A percentile compares a stretch with the other conserved stretches of the same genome.
These are phyloP conservation scores for Hephaestus fuliginosus DNA, from an alignment of 2,797 vertebrate genomes.

Conservation along the genomic window DNA sequence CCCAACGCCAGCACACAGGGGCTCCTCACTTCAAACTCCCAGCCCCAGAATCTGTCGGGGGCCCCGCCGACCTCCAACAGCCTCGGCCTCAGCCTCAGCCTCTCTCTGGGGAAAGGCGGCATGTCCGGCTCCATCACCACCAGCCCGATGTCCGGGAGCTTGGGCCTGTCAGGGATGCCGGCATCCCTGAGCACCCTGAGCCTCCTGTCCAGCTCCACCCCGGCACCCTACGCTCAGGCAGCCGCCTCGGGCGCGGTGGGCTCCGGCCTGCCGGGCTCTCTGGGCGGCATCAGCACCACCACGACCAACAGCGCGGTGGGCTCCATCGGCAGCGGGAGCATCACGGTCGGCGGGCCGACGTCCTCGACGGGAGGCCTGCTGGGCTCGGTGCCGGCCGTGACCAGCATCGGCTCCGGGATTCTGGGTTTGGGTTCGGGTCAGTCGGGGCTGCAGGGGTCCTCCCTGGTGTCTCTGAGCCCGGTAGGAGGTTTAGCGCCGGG, in stretches of 20 bases:
- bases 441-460: slow-evolving; percentile 61
- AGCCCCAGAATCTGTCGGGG: slow-evolving; percentile 55
- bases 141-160: slow-evolving; percentile 73
- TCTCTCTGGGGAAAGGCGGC: slow-evolving; percentile 74
- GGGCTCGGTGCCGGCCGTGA: slow-evolving; percentile 69
- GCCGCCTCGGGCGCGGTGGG: slow-evolving; percentile 78
- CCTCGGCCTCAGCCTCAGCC: slow-evolving; percentile 77
- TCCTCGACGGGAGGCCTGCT: slow-evolving; percentile 73
- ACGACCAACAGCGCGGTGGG: slow-evolving; percentile 45
- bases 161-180: slow-evolving; percentile 84
- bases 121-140: slow-evolving; percentile 50
- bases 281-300: slow-evolving; percentile 69
- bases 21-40: slow-evolving; percentile 73
- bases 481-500: slow-evolving; percentile 72
- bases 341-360: slow-evolving; percentile 74
- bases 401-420: slow-evolving; percentile 75
- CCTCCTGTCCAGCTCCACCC: slow-evolving; percentile 82
- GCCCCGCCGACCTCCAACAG: slow-evolving; percentile 72
- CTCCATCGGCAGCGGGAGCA: slow-evolving; percentile 67
- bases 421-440: slow-evolving; percentile 80
- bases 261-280: slow-evolving; percentile 67
- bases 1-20: slow-evolving; percentile 73
- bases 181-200: slow-evolving; percentile 81
- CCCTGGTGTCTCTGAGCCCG: slow-evolving; percentile 71
- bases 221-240: slow-evolving; percentile 90